Evolutionary conservation across 1,140 invertebrate genomes (phyloP), one percentile per base, ranked within the genome.

Genomic region (Diachasma alloeum): DNA sequence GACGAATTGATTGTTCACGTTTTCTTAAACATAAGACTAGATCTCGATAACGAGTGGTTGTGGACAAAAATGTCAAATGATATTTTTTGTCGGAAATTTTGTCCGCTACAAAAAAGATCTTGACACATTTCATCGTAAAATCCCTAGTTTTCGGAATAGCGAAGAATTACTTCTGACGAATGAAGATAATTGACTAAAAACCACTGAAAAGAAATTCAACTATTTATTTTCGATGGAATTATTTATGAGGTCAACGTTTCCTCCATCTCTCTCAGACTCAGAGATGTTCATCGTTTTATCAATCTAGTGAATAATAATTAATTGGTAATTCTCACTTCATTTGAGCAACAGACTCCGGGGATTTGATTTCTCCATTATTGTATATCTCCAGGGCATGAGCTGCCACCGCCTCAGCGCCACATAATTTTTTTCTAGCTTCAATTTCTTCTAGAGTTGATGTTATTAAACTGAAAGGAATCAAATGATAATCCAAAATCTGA

Each of bases 381-480:
- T 85, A 86, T 22, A 89, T 80, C 53, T 82, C 78, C 48, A 78
- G 39, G 4, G 79, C 71, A 71, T 78, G 77, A 56, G 83, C 53
- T 2, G 82, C 46, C 68, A 84, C 81, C 9, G 76, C 75, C 53
- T 76, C 75, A 11, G 37, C 79, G 6, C 80, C 81, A 24, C 82
- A 73, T 63, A 83, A 72, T 76, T 82, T 74, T 44, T 80, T 48
- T 81, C 82, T 85, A 19, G 80, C 78, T 31, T 59, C 68, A 59
- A 86, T 81, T 80, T 87, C 81, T 59, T 85, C 48, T 5, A 83
- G 67, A 74, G 83, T 87, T 10, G 85, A 83, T 72, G 73, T 72
- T 24, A 39, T 78, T 26, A 85, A 74, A 3, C 83, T 86, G 10
- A 67, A 77, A 76, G 26, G 17, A 56, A 72, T 78, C 4, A 44